Conservation (phyloP, 2,113 vertebrate species). For the Zapus hudsonius region DNA sequence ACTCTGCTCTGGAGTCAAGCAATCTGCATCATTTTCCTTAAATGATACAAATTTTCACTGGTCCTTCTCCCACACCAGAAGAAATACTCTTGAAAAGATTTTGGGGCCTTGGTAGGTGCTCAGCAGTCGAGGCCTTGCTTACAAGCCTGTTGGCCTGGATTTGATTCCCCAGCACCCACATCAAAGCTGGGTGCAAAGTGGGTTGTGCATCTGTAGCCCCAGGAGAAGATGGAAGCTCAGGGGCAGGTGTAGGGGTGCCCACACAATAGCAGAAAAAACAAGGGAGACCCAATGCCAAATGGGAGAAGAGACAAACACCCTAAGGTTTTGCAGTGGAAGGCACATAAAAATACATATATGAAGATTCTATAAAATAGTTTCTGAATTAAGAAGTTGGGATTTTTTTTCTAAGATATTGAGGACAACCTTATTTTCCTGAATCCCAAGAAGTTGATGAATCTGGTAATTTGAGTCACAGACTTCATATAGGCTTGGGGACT, state of each 20-base stretch:
- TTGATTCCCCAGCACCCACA: too few relatives aligned
- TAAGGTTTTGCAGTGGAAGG: too few relatives aligned
- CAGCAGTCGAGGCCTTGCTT: too few relatives aligned
- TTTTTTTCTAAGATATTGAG: not conserved
- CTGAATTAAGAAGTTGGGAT: not conserved
- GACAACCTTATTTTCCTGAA: not conserved
- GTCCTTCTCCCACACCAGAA: not conserved
- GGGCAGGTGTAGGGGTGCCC: too few relatives aligned
- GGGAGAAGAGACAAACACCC: too few relatives aligned
- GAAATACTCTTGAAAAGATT: not conserved
- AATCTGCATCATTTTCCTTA: conserved; percentile 4
- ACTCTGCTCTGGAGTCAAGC: not conserved
- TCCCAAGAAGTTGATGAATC: not conserved
- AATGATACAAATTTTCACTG: not conserved
- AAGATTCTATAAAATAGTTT: not conserved
- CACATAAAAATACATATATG: too few relatives aligned
- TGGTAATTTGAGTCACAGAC: not conserved
- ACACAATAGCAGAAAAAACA: too few relatives aligned
- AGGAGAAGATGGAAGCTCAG: too few relatives aligned
- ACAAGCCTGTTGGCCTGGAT: too few relatives aligned
- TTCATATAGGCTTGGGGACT: not conserved
- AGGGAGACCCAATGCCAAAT: too few relatives aligned
- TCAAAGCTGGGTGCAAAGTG: too few relatives aligned
- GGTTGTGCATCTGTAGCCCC: too few relatives aligned
- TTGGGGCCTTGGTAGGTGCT: not conserved